Evolutionary conservation across 2,113 vertebrate genomes (phyloP).

Genomic region (Enhydra lutris): DNA sequence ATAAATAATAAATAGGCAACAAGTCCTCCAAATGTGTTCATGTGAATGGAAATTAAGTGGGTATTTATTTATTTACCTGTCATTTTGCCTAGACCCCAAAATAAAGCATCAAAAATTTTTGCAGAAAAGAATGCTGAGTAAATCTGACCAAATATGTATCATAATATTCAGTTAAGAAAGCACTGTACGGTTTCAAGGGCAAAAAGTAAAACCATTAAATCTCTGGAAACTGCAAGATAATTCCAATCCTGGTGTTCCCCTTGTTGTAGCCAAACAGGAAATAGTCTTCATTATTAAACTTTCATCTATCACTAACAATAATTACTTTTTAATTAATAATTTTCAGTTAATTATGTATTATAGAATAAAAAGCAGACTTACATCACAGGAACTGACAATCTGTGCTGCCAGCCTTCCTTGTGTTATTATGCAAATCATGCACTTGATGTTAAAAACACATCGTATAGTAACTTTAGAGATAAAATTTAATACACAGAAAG

Average conservation of each 20-base stretch:
- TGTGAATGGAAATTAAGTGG: neutral
- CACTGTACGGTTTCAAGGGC: constrained; percentile 36
- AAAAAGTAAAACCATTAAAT: constrained; percentile 2
- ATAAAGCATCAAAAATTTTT: neutral
- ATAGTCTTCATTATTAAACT: constrained; percentile 42
- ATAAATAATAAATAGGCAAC: neutral
- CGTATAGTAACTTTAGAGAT: neutral
- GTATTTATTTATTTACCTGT: neutral
- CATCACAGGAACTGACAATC: neutral
- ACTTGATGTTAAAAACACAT: constrained; percentile 43
- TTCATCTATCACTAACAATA: constrained; percentile 48
- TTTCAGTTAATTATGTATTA: constrained; percentile 38
- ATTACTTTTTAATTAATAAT: constrained; percentile 65
- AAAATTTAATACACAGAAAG: constrained; percentile 10
- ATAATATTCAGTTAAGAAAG: constrained; percentile 45
- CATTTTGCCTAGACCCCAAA: neutral
- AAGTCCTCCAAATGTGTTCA: neutral
- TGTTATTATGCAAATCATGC: neutral
- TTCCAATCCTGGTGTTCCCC: neutral
- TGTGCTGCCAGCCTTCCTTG: neutral
- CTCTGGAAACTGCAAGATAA: constrained; percentile 38
- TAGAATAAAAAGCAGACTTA: constrained; percentile 12
- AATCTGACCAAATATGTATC: neutral
- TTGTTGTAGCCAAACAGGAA: constrained; percentile 51
- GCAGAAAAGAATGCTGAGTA: neutral